Percentiles rank a stretch among this genome's conserved stretches.
Conservation (phyloP, 2,113 vertebrate species). For the Myotis yumanensis region DNA sequence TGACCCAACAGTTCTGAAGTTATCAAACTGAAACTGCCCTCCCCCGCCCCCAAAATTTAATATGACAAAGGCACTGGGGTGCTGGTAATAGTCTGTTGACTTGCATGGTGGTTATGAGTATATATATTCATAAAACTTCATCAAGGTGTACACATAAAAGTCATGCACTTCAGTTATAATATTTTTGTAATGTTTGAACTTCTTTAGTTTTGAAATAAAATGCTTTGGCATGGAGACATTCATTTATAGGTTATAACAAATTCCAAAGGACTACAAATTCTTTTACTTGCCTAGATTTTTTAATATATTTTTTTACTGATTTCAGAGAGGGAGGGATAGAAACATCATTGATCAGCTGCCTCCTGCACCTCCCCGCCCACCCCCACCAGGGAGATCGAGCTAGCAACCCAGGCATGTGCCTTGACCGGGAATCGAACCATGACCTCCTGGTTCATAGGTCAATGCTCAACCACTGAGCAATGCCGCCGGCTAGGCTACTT, state of each 20-base stretch:
- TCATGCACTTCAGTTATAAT: neutral
- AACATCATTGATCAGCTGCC: too few relatives aligned
- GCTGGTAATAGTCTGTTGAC: neutral
- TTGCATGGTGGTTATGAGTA: neutral
- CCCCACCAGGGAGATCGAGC: too few relatives aligned
- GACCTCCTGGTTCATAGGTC: too few relatives aligned
- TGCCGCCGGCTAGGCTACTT: neutral
- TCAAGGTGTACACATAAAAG: neutral
- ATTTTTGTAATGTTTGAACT: neutral
- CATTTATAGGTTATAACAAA: slow-evolving; percentile 16
- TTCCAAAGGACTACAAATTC: neutral
- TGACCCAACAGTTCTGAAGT: neutral
- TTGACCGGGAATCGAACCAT: too few relatives aligned
- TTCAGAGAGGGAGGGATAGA: too few relatives aligned
- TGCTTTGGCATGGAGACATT: neutral
- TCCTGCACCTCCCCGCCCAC: too few relatives aligned
- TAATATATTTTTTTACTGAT: too few relatives aligned
- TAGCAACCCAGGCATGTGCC: too few relatives aligned
- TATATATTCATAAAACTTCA: neutral
- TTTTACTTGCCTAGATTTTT: slow-evolving; percentile 25
- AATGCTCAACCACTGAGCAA: too few relatives aligned
- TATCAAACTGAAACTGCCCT: neutral
- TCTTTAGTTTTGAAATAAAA: slow-evolving; percentile 23
- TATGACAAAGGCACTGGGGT: neutral
- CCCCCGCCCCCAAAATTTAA: neutral